Evolutionary conservation across 1,140 invertebrate genomes (phyloP), one percentile per base, ranked within the genome.

Genomic region (Lineus longissimus): DNA sequence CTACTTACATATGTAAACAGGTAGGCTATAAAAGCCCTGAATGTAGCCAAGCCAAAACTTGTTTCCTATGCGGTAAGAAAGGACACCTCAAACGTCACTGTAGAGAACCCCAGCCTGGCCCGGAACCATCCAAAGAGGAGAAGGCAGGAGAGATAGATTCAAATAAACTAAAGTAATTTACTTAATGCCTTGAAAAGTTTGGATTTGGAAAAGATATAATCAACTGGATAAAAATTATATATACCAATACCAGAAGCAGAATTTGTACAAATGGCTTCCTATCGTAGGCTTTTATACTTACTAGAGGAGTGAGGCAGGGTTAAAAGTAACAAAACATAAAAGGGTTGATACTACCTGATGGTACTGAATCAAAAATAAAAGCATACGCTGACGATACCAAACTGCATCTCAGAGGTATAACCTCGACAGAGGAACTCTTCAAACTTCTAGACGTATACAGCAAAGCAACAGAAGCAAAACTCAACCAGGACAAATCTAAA

Each of bases 351-450:
- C 23, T 71, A 6, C 70, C 70, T 19, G 71, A 63, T 63, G 36
- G 43, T 31, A 29, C 36, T 27, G 45, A 67, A 9, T 54, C 45
- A 29, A 69, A 69, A 59, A 31, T 69, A 13, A 66, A 64, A 2
- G 17, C 47, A 19, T 70, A 65, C 68, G 72, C 72, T 19, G 70
- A 71, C 61, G 68, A 71, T 45, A 66, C 54, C 62, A 71, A 62
- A 23, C 56, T 55, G 41, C 47, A 65, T 57, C 59, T 61, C 25
- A 59, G 58, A 7, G 41, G 60, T 55, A 58, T 58, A 22, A 29
- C 45, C 0, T 67, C 62, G 23, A 63, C 72, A 23, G 25, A 23
- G 11, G 29, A 41, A 31, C 62, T 65, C 9, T 64, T 70, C 25
- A 36, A 59, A 23, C 54, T 56, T n/a, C 45, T 61, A 55, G 19